A percentile compares a stretch with the other conserved stretches of the same genome.
These are phyloP conservation scores for Centrocercus urophasianus DNA, from an alignment of 2,113 vertebrate genomes.

Conservation along the genomic window DNA sequence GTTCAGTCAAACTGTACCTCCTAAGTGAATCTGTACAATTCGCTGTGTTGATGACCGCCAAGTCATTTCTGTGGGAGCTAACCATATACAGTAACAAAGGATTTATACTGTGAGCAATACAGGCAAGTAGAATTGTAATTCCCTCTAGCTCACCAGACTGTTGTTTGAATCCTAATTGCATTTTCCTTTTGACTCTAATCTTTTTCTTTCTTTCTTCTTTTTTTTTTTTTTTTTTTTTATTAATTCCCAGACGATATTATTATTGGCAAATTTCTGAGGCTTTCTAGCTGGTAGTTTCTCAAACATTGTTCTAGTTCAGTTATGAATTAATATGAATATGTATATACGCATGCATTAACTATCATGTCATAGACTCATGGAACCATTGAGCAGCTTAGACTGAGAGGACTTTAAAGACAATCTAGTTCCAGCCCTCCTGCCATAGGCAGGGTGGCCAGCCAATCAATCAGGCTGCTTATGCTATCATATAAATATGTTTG, in stretches of 20 bases:
- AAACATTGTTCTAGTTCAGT: not conserved
- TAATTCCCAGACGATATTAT: not conserved
- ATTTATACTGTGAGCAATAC: not conserved
- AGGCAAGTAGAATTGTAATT: not conserved
- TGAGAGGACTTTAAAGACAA: too few species aligned
- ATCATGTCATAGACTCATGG: not conserved
- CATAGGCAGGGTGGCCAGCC: too few species aligned
- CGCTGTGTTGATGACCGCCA: not conserved
- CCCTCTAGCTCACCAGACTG: not conserved
- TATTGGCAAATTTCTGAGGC: not conserved
- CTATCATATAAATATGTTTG: not conserved
- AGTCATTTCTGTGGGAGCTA: not conserved
- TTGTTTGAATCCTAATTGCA: not conserved
- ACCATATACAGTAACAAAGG: not conserved
- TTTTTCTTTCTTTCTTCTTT: not conserved
- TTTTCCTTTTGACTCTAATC: not conserved
- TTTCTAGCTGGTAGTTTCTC: not conserved
- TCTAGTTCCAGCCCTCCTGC: too few species aligned
- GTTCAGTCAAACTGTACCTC: not conserved
- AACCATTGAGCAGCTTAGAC: too few species aligned
- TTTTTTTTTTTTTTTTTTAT: not conserved
- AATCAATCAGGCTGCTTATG: too few species aligned
- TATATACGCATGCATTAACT: not conserved
- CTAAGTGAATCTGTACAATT: not conserved
- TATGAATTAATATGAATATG: not conserved